A percentile compares a stretch with the other conserved stretches of the same genome.
phyloP scores from a whole-genome alignment of 2,888 invertebrate species.

The Ichneumon xanthorius region DNA sequence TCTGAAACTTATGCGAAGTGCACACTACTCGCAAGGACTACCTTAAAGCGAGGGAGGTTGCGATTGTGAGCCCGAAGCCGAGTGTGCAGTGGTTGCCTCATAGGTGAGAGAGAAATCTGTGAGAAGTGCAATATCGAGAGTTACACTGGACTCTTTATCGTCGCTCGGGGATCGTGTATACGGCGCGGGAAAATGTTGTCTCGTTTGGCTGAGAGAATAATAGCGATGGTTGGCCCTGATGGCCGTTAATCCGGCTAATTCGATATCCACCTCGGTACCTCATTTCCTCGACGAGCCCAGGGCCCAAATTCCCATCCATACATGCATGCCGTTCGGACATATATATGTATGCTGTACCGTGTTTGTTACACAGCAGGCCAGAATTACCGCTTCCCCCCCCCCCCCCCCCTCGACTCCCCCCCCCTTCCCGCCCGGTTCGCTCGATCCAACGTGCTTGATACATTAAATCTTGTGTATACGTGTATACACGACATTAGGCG shows the following conservation, averaged over 20 bases:
- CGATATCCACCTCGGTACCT: conserved; percentile 57
- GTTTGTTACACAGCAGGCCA: background rate
- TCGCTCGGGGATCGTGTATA: background rate
- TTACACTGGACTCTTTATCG: background rate
- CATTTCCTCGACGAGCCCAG: conserved; percentile 50
- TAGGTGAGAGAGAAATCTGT: background rate
- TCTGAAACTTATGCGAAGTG: too few relatives aligned
- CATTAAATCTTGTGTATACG: conserved; percentile 11
- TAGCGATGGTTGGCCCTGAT: conserved; percentile 32
- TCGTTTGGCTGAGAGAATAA: background rate
- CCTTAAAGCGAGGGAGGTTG: background rate
- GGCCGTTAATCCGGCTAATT: conserved; percentile 48
- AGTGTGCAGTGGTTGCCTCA: background rate
- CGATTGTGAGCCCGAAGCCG: background rate
- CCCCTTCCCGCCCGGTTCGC: too few relatives aligned
- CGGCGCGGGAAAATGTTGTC: conserved; percentile 13
- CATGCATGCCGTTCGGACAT: too few relatives aligned
- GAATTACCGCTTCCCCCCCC: background rate
- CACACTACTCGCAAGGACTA: too few relatives aligned
- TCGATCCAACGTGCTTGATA: conserved; percentile 13
- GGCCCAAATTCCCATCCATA: conserved; percentile 31
- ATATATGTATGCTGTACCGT: background rate
- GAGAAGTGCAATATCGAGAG: background rate
- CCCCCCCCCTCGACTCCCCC: too few relatives aligned
- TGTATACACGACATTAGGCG: conserved; percentile 18